Evolutionary conservation across 1,140 invertebrate species (phyloP).

Genomic region (Glomeris maerens): DNA sequence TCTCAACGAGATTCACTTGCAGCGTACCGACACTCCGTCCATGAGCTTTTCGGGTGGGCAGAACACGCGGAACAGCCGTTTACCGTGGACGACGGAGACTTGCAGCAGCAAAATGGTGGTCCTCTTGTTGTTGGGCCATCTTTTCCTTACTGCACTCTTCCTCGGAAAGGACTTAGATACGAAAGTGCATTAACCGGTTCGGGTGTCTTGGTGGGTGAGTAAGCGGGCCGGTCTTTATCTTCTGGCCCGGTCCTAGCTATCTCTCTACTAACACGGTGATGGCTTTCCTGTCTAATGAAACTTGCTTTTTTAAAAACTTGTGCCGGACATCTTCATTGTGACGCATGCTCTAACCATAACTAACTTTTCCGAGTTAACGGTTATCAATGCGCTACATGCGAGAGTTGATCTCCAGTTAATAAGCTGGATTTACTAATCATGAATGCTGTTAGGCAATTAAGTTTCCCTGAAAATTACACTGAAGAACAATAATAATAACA

Average conservation of each 20-base stretch:
- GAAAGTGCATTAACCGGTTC: slow-evolving; percentile 5
- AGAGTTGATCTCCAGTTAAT: too few species aligned
- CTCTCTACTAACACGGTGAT: too few species aligned
- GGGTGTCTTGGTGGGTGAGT: slow-evolving; percentile 12
- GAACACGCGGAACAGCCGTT: neutral
- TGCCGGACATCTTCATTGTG: neutral
- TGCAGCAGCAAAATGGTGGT: neutral
- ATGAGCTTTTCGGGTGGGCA: neutral
- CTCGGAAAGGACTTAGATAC: neutral
- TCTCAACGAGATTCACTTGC: neutral
- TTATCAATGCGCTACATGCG: too few species aligned
- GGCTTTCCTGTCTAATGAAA: too few species aligned
- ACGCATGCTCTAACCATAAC: neutral
- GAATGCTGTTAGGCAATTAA: too few species aligned
- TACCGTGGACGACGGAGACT: neutral
- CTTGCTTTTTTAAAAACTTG: neutral
- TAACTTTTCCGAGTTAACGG: neutral
- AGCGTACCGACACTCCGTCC: neutral
- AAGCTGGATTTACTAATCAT: too few species aligned
- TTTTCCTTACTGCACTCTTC: too few species aligned
- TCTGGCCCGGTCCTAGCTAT: neutral
- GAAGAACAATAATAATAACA: too few species aligned
- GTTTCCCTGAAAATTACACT: too few species aligned
- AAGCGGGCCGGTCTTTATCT: neutral
- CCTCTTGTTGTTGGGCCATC: neutral